Conservation (phyloP, 2,888 invertebrate genomes). For the Macrosoma leucophasiata region DNA sequence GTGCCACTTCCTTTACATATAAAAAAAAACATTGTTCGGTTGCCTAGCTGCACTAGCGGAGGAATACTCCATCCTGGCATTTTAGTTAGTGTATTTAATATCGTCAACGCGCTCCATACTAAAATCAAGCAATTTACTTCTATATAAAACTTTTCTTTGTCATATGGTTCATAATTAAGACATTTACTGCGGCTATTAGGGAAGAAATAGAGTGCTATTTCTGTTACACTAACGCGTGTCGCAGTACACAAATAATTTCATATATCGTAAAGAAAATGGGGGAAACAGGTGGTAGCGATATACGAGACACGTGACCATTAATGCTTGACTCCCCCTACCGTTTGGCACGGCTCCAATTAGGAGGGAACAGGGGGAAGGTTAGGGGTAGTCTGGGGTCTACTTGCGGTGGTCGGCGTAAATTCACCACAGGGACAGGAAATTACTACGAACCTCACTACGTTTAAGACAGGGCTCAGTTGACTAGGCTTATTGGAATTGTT, state of each 20-base stretch:
- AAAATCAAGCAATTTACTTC: too few species aligned
- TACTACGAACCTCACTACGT: slow-evolving; percentile 20
- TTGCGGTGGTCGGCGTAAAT: slow-evolving; percentile 17
- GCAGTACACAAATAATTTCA: slow-evolving; percentile 7
- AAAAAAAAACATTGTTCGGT: too few species aligned
- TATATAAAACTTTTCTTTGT: too few species aligned
- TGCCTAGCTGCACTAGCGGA: too few species aligned
- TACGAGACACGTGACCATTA: slow-evolving; percentile 6
- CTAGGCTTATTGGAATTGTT: slow-evolving; percentile 21
- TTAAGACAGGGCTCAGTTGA: slow-evolving; percentile 17
- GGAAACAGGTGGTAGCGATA: slow-evolving; percentile 24
- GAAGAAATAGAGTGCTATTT: too few species aligned
- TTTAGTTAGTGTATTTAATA: too few species aligned
- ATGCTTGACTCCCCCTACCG: slow-evolving; percentile 1
- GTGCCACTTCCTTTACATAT: too few species aligned
- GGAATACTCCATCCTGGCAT: too few species aligned
- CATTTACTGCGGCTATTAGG: too few species aligned
- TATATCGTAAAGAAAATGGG: slow-evolving; percentile 12
- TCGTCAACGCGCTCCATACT: too few species aligned
- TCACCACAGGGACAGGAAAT: slow-evolving; percentile 23
- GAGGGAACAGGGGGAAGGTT: neutral
- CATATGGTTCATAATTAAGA: too few species aligned
- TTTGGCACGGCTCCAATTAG: neutral
- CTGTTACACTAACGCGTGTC: slow-evolving; percentile 6
- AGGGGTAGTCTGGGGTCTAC: slow-evolving; percentile 8